Base-by-base conservation (phyloP, 2,888 invertebrate genomes). In the Mylabris sibirica region DNA sequence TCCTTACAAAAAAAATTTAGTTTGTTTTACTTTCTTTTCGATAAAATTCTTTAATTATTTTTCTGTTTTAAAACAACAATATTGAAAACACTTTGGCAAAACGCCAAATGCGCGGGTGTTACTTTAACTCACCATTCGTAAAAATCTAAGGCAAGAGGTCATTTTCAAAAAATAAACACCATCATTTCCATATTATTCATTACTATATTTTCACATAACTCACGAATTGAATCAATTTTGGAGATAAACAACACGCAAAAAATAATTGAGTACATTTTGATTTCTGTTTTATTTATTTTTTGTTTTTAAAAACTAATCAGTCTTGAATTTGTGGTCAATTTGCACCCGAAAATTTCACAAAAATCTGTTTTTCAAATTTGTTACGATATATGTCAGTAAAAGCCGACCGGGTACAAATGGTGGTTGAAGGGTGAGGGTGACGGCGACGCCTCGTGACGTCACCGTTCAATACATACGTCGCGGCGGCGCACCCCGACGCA, bases 361-460 rank as follows among this genome's bases (percentile, higher is more conserved):
- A 53, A 11, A n/a, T n/a, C n/a, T n/a, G n/a, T 24, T 24, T 22
- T 53, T 22, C 3, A 11, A 53, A 53, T 53, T 53, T n/a, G n/a
- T 22, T 30, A 38, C 63, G 53, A 62, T 66, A 64, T 69, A 61
- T 66, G 60, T 66, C 64, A 67, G 65, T 64, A 62, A 53, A 59
- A 35, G 64, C 22, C 53, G 53, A 53, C 61, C 67, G 67, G 70
- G 53, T 67, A 60, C 69, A 63, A 60, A 59, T 65, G 71, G 65
- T 66, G 67, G 2, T 24, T 53, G 53, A 24, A 53, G 53, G 73
- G 72, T 77, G 80, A 79, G 79, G 72, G 75, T 76, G 78, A 75
- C 76, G 83, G 78, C 84, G 84, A 84, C 85, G 84, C 84, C 84
- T 84, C 81, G 81, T 81, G 82, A 84, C 84, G 84, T 84, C 80